Evolutionary conservation across 2,113 vertebrate species (phyloP).

Genomic region (Athene noctua): DNA sequence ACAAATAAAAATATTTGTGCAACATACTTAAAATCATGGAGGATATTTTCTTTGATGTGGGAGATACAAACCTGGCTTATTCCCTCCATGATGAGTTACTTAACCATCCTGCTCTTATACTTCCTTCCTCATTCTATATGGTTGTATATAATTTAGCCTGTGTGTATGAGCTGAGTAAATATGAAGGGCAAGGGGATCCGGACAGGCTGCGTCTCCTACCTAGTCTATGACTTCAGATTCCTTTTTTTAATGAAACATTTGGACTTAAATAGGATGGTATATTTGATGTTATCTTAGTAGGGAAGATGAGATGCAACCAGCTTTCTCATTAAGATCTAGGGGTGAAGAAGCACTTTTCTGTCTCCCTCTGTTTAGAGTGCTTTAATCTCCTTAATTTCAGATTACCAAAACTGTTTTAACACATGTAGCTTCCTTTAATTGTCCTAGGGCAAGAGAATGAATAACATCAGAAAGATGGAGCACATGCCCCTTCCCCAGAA

Average conservation of each 20-base stretch:
- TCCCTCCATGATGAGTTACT: not conserved
- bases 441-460: not conserved
- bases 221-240: not conserved
- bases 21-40: not conserved
- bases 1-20: not conserved
- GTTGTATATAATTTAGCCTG: not conserved
- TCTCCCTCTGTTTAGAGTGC: not conserved
- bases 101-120: not conserved
- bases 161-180: not conserved
- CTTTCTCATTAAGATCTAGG: not conserved
- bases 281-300: not conserved
- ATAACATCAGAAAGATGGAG: not conserved
- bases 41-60: not conserved
- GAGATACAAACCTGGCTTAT: not conserved
- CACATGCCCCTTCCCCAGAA: not conserved
- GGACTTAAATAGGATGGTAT: accelerated
- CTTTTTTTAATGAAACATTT: not conserved
- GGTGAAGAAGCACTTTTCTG: not conserved
- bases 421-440: not conserved
- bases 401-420: not conserved
- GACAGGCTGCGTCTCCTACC: not conserved
- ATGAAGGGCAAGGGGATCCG: not conserved
- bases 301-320: not conserved
- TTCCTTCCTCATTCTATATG: not conserved
- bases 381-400: not conserved